Evolutionary conservation across 2,113 vertebrate genomes (phyloP).

Genomic region (Acanthisitta chloris): DNA sequence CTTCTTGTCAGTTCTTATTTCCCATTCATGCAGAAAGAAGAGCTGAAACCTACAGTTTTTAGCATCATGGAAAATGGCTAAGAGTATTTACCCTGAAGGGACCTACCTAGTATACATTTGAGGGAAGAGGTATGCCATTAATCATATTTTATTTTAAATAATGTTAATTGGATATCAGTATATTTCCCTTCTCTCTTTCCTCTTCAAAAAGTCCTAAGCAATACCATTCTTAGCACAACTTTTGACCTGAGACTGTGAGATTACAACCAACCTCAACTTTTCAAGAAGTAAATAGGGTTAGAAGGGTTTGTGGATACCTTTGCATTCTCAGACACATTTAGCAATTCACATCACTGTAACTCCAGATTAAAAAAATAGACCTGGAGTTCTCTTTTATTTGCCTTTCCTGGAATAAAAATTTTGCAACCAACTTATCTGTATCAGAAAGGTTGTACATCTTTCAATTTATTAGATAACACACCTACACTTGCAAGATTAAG

Average conservation of each 20-base stretch:
- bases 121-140: neutral
- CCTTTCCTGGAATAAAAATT: neutral
- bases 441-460: neutral
- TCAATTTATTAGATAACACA: neutral
- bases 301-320: neutral
- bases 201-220: neutral
- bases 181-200: neutral
- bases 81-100: neutral
- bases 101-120: neutral
- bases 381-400: neutral
- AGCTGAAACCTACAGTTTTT: neutral
- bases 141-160: neutral
- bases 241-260: neutral
- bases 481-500: neutral
- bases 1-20: neutral
- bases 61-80: neutral
- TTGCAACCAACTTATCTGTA: neutral
- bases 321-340: neutral
- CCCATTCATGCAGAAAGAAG: neutral
- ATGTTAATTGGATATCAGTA: neutral
- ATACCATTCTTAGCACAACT: neutral
- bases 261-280: neutral
- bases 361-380: neutral
- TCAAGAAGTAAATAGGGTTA: neutral
- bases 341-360: neutral